Evolutionary conservation across 2,113 vertebrate species (phyloP).

Genomic region (Steatornis caripensis): DNA sequence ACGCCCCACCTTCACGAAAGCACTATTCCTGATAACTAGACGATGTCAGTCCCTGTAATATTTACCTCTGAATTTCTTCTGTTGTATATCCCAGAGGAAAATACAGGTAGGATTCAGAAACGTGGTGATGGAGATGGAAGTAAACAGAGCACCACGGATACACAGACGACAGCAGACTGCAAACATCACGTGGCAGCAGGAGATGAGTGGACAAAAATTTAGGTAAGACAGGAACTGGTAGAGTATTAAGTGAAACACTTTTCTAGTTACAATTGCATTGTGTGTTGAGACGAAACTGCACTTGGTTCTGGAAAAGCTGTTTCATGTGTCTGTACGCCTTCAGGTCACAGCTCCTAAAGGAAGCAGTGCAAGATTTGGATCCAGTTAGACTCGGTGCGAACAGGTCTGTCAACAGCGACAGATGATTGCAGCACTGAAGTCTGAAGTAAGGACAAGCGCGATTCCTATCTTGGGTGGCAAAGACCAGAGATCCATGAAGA

Average conservation of each 20-base stretch:
- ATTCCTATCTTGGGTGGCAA: background rate
- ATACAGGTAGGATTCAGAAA: background rate
- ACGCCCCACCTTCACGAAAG: background rate
- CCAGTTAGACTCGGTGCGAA: background rate
- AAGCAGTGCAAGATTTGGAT: background rate
- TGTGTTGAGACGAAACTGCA: background rate
- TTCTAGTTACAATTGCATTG: background rate
- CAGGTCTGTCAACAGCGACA: background rate
- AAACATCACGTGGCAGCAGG: background rate
- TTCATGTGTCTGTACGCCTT: background rate
- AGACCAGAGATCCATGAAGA: background rate
- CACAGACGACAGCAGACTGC: background rate
- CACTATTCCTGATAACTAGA: background rate
- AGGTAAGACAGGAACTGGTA: background rate
- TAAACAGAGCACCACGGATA: background rate
- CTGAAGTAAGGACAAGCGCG: background rate
- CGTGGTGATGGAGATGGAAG: background rate
- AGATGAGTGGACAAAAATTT: background rate
- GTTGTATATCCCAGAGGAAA: background rate
- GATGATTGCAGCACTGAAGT: background rate
- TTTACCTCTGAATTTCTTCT: background rate
- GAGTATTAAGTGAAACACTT: background rate
- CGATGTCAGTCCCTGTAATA: background rate
- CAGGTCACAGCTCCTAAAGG: background rate
- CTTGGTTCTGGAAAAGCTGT: background rate